Evolutionary conservation across 2,888 invertebrate genomes (phyloP), one percentile per base, ranked within the genome.

Genomic region (Blastobasis adustella): DNA sequence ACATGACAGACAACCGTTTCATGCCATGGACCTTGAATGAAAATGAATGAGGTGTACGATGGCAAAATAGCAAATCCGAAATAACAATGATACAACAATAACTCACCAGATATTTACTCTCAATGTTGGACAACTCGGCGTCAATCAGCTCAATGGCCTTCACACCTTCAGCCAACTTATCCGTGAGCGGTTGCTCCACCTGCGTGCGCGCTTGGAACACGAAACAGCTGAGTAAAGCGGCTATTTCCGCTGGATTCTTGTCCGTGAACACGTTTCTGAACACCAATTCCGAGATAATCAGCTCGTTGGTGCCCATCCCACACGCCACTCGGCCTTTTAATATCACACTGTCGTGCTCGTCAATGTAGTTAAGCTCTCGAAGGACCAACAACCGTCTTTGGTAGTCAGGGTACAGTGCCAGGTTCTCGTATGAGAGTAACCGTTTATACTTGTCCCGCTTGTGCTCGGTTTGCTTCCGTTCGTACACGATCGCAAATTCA

Each of bases 281-380:
- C 42, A 99, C 94, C 46, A 99, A 84, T 76, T 99, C 99, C 0
- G 99, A 98, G 56, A 99, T 94, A 50, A 99, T 91, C 23, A 99
- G 87, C 76, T 97, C 98, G 67, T 96, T 95, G 62, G 88, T 87
- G 0, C 87, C 85, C 88, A 88, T 88, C 0, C 86, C 82, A 59
- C 88, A 88, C 0, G 88, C 88, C 0, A 88, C 88, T 46, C 86
- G 70, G 44, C 79, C 79, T 69, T 88, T 88, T 5, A 88, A 61
- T 56, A 87, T 87, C 10, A 88, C 88, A 37, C 79, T 82, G 55
- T 88, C 86, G 36, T 86, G 80, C 49, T 88, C 88, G 56, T 88
- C 88, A 36, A 88, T 87, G 68, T 95, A 96, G 56, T 93, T 93
- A 37, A 98, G 82, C 48, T 91, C 89, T 60, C 92, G 91, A 6